Evolutionary conservation across 1,140 invertebrate genomes (phyloP).

Genomic region (Zaprionus capensis): DNA sequence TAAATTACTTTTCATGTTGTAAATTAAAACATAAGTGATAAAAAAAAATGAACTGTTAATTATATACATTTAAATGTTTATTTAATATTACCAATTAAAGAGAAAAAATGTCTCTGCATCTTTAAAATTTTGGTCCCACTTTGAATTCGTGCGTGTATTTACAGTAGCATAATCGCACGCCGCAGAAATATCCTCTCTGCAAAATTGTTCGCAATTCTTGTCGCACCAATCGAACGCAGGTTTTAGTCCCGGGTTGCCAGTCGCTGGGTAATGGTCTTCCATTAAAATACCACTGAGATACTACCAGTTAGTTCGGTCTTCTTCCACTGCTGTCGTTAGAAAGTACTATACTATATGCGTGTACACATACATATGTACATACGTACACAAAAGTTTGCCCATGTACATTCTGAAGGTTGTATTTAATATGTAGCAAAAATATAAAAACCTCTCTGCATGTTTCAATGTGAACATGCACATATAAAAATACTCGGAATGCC

Average conservation of each 20-base stretch:
- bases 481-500: background rate
- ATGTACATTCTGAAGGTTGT: constrained; percentile 10
- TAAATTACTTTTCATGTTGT: background rate
- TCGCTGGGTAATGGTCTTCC: constrained; percentile 62
- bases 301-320: constrained; percentile 35
- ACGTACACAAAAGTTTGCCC: background rate
- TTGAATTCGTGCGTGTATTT: constrained; percentile 19
- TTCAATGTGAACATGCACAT: background rate
- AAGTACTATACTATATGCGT: constrained; percentile 37
- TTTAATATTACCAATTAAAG: background rate
- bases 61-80: background rate
- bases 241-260: constrained; percentile 62
- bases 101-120: background rate
- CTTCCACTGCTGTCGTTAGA: constrained; percentile 24
- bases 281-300: constrained; percentile 35
- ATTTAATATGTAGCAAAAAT: constrained; percentile 26
- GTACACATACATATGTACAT: constrained; percentile 11
- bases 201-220: constrained; percentile 38
- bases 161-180: constrained; percentile 17
- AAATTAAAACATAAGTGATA: background rate
- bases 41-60: background rate
- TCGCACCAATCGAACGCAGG: constrained; percentile 37
- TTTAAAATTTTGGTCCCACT: background rate
- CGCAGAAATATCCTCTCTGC: constrained; percentile 41
- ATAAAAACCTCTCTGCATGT: background rate